Percentiles rank a stretch among this genome's conserved stretches.
These are phyloP conservation scores for Podargus strigoides DNA, from an alignment of 2,797 vertebrate genomes.

Conservation along the genomic window DNA sequence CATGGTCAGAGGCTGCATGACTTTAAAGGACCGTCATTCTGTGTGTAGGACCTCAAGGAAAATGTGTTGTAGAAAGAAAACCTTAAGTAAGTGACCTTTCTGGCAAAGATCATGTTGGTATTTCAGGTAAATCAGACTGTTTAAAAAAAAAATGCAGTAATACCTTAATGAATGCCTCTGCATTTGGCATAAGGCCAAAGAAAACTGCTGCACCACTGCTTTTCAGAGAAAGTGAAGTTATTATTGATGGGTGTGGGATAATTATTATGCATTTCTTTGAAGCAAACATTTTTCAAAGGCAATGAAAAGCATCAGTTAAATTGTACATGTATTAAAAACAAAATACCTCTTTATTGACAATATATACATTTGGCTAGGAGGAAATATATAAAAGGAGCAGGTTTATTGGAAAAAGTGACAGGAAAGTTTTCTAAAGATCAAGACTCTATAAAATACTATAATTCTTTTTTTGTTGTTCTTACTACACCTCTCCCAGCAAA, in stretches of 20 bases:
- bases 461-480: background rate
- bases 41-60: background rate
- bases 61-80: background rate
- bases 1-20: background rate
- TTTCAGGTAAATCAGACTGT: background rate
- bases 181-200: slow-evolving; percentile 4
- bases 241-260: slow-evolving; percentile 39
- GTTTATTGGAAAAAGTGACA: background rate
- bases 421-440: background rate
- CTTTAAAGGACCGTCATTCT: background rate
- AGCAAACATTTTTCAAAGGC: slow-evolving; percentile 2
- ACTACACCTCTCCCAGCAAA: background rate
- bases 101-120: background rate
- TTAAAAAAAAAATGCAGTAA: background rate
- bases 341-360: background rate
- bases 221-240: slow-evolving; percentile 30
- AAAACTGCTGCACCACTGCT: slow-evolving; percentile 12
- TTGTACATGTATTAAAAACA: background rate
- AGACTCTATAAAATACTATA: background rate
- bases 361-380: background rate
- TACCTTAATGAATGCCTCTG: slow-evolving; percentile 3
- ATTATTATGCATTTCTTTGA: slow-evolving; percentile 7
- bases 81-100: background rate
- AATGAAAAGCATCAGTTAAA: slow-evolving; percentile 32
- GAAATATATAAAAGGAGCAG: background rate